Evolutionary conservation across 2,113 vertebrate genomes (phyloP).

Genomic region (Brevimyrus niger): DNA sequence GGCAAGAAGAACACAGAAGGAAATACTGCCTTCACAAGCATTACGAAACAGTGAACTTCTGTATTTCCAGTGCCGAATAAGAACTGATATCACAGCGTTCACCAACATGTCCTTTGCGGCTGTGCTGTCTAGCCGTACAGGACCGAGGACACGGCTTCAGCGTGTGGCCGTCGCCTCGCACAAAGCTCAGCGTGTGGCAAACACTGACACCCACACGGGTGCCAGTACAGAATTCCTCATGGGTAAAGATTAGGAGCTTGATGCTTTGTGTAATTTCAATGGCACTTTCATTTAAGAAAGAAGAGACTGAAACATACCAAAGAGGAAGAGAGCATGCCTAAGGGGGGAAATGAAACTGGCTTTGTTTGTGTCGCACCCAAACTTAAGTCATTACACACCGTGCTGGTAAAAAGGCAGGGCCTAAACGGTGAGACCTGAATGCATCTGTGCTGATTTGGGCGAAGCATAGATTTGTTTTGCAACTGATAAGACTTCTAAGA

Average conservation of each 20-base stretch:
- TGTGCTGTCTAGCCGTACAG: background rate
- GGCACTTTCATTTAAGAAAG: background rate
- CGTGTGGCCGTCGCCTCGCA: background rate
- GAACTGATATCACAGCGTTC: background rate
- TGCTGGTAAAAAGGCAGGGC: background rate
- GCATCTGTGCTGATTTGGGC: background rate
- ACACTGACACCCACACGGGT: background rate
- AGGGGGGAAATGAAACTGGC: background rate
- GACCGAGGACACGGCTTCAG: background rate
- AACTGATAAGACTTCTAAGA: background rate
- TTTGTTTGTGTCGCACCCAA: background rate
- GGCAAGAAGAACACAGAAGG: background rate
- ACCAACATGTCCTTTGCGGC: background rate
- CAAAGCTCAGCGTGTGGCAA: background rate
- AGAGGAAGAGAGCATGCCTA: background rate
- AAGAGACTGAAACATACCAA: background rate
- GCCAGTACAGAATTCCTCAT: background rate
- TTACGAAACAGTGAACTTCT: background rate
- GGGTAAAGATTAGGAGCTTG: background rate
- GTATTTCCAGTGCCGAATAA: background rate
- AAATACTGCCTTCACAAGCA: background rate
- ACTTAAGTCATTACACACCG: background rate
- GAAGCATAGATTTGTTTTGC: background rate
- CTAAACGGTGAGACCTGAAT: background rate
- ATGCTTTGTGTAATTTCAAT: background rate